These are phyloP conservation scores for Meloidogyne exigua DNA, from an alignment of 1,140 invertebrate species.

Conservation along the genomic window DNA sequence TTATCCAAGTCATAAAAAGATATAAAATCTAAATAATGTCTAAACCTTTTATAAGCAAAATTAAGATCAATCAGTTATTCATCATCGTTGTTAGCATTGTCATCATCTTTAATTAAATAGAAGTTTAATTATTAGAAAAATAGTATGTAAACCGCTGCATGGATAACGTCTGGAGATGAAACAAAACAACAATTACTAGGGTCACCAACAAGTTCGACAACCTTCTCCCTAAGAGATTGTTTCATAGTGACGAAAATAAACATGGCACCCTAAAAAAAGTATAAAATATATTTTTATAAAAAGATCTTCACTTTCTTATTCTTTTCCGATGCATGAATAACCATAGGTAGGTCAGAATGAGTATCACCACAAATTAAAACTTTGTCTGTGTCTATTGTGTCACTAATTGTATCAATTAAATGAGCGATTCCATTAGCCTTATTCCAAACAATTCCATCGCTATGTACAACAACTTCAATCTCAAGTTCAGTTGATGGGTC, in stretches of 20 bases:
- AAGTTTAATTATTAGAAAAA: not conserved
- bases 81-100: not conserved
- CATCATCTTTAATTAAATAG: conserved; percentile 24
- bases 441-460: conserved; percentile 58
- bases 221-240: conserved; percentile 26
- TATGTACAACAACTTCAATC: conserved; percentile 59
- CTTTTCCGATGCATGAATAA: conserved; percentile 40
- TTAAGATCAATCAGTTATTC: not conserved
- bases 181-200: conserved; percentile 37
- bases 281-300: conserved; percentile 15
- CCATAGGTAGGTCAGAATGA: conserved; percentile 58
- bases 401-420: conserved; percentile 50
- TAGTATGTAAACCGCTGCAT: conserved; percentile 32
- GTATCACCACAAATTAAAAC: conserved; percentile 62
- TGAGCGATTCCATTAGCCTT: conserved; percentile 59
- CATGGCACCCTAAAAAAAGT: conserved; percentile 46
- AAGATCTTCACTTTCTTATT: conserved; percentile 44
- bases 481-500: conserved; percentile 59
- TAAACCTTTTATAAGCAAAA: not conserved
- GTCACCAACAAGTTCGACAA: conserved; percentile 28
- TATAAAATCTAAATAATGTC: not conserved
- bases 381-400: conserved; percentile 45
- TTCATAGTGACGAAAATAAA: conserved; percentile 43
- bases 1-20: not conserved
- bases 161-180: conserved; percentile 50